A percentile compares a stretch with the other conserved stretches of the same genome.
Evolutionary conservation across 2,888 invertebrate species (phyloP).

Genomic region (Acanthoscelides obtectus): DNA sequence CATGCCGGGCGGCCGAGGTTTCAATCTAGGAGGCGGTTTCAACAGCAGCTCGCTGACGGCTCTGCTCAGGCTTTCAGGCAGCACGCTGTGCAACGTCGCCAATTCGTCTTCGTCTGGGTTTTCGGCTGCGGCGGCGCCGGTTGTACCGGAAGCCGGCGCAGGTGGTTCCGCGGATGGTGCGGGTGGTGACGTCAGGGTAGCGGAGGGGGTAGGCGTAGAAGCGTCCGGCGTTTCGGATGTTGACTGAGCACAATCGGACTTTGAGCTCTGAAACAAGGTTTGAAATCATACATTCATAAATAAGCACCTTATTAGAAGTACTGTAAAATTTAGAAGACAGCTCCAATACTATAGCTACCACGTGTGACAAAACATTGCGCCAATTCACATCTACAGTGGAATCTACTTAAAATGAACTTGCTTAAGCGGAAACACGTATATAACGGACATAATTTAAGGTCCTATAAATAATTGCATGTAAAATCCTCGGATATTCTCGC

Average conservation of each 20-base stretch:
- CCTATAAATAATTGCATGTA: too few species aligned
- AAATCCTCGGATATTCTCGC: too few species aligned
- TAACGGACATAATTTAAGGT: too few species aligned
- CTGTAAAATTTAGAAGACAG: too few species aligned
- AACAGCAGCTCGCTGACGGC: conserved; percentile 36
- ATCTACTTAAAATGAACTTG: too few species aligned
- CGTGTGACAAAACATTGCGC: too few species aligned
- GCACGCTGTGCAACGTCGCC: conserved; percentile 28
- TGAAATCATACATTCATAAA: too few species aligned
- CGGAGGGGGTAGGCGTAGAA: not conserved
- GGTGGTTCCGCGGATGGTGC: not conserved
- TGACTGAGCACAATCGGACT: not conserved
- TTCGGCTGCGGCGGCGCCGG: not conserved
- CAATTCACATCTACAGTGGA: too few species aligned
- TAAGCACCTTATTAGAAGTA: too few species aligned
- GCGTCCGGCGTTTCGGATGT: not conserved
- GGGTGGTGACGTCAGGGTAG: not conserved
- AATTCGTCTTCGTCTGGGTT: conserved; percentile 28
- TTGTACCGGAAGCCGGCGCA: not conserved
- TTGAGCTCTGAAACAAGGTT: too few species aligned
- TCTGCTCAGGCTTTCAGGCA: conserved; percentile 37
- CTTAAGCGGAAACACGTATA: too few species aligned
- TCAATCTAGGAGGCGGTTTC: conserved; percentile 45
- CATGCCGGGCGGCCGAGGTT: conserved; percentile 49
- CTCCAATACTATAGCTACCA: too few species aligned